Percentiles rank a stretch among this genome's conserved stretches.
phyloP scores from a whole-genome alignment of 1,140 invertebrate genomes.

The Apocrypta bakeri region DNA sequence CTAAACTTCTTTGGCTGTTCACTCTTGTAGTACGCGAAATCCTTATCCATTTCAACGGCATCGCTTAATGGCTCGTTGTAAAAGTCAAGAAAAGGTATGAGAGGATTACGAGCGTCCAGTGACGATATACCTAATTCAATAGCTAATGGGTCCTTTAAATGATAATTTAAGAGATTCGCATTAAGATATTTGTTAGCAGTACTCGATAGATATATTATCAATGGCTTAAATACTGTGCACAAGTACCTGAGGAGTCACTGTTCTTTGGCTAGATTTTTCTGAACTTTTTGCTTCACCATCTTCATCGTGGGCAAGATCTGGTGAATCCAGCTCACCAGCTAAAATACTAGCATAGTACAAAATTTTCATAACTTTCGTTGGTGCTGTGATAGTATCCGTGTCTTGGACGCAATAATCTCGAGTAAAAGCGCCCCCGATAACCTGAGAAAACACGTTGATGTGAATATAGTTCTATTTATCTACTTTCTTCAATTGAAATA shows the following conservation, averaged over 20 bases:
- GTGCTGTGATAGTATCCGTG: slow-evolving; percentile 85
- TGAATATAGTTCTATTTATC: too few species aligned
- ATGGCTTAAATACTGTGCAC: too few species aligned
- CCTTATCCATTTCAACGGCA: slow-evolving; percentile 92
- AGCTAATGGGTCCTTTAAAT: slow-evolving; percentile 69
- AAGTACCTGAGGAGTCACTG: slow-evolving; percentile 58
- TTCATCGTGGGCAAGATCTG: slow-evolving; percentile 75
- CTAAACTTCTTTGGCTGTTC: slow-evolving; percentile 86
- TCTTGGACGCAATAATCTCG: slow-evolving; percentile 88
- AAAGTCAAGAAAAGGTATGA: slow-evolving; percentile 91
- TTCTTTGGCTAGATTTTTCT: slow-evolving; percentile 61
- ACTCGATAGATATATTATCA: too few species aligned
- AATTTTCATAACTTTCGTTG: slow-evolving; percentile 91
- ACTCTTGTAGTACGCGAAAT: slow-evolving; percentile 91
- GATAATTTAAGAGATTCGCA: background rate
- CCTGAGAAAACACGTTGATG: slow-evolving; percentile 72
- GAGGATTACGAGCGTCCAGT: slow-evolving; percentile 87
- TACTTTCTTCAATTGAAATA: too few species aligned
- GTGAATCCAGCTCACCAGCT: slow-evolving; percentile 85
- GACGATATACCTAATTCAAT: slow-evolving; percentile 82
- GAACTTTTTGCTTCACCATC: slow-evolving; percentile 70
- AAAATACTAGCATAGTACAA: slow-evolving; percentile 93
- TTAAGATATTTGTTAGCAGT: too few species aligned
- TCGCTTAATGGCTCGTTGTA: slow-evolving; percentile 96
- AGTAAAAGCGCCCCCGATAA: slow-evolving; percentile 85